Evolutionary conservation across 2,113 vertebrate genomes (phyloP), one percentile per base, ranked within the genome.

Genomic region (Malurus elegans): DNA sequence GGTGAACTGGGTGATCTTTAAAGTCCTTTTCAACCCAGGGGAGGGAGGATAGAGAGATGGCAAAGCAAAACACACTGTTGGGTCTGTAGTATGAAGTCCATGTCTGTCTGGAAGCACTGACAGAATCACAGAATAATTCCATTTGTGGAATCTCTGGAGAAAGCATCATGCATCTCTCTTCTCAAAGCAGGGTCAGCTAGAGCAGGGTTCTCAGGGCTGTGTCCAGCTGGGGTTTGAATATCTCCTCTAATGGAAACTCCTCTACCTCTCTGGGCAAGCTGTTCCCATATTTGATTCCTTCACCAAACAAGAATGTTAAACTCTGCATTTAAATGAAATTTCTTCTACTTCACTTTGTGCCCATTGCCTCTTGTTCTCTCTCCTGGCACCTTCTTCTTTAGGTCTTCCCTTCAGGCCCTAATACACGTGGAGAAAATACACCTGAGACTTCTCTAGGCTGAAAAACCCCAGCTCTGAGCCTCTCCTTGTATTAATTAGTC

Each of bases 141-240:
- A 24, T 5, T 48, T 57, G 16, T 32, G 36, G 8, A 36, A 21
- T 36, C 29, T 73, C 38, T 66, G 60, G 19, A 74, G 56, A 58
- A 50, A 20, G 7, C 29, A 2, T 34, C 0, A 0, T 31, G 18
- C 31, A 57, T 6, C 2, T 4, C 29, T 79, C 36, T 50, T 24
- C 42, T 71, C 31, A 18, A 21, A 31, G 24, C 0, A 53, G 14
- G 10, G n/a, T 66, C 54, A 74, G 24, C 36, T 47, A 38, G 25
- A 79, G 28, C 15, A 67, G 31, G 38, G 17, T 79, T 29, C 14
- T 61, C n/a, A 53, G 31, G 26, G 8, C 47, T 71, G 8, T 75
- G 53, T n/a, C 44, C 34, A 62, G 7, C 10, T 71, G 44, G 12
- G 18, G 7, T 61, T 44, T 61, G 36, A 51, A 14, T 57, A 71